Evolutionary conservation across 2,797 vertebrate species (phyloP), one percentile per base, ranked within the genome.

Genomic region (Phyllotis vaccarum): DNA sequence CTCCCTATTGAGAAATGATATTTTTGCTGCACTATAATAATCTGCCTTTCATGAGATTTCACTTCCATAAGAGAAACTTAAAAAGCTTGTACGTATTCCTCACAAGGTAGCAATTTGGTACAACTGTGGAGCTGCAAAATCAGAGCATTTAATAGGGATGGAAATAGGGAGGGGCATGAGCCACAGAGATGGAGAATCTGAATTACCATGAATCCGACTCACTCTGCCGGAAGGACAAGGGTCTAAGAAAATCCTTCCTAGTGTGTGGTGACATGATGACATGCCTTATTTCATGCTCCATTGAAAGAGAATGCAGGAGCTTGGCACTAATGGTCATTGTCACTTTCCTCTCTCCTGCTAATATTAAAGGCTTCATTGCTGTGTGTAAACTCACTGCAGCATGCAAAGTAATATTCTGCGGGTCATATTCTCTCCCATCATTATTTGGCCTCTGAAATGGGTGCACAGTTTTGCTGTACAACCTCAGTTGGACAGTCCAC

Each of bases 271-370:
- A 97, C 92, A 90, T 31, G 94, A 90, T 96, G 96, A 94, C 92
- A 94, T 95, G 93, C 86, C 96, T 97, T 93, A 97, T 97, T 97
- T 98, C 97, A 97, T 95, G 97, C 96, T 97, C 95, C 96, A 96
- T 34, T 97, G 96, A 97, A 85, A 97, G 78, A 90, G 86, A 95
- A 96, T 88, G 93, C 62, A 88, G 88, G 68, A 95, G 92, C 90
- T 86, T 89, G 54, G 56, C 14, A 0, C 81, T 90, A 96, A 97
- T 70, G 81, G 54, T 49, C 93, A 29, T 89, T 95, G 93, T 90
- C 97, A 92, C 56, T 97, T 95, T 95, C 56, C 60, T 92, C 93
- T 92, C 90, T 93, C 93, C 93, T 80, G 92, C 81, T 94, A 93
- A 94, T 94, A 95, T 95, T 60, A 95, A 92, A 97, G 86, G 92